Conservation (phyloP, 53 echinoderm and acorn worm species). For the Apostichopus leukothele region DNA sequence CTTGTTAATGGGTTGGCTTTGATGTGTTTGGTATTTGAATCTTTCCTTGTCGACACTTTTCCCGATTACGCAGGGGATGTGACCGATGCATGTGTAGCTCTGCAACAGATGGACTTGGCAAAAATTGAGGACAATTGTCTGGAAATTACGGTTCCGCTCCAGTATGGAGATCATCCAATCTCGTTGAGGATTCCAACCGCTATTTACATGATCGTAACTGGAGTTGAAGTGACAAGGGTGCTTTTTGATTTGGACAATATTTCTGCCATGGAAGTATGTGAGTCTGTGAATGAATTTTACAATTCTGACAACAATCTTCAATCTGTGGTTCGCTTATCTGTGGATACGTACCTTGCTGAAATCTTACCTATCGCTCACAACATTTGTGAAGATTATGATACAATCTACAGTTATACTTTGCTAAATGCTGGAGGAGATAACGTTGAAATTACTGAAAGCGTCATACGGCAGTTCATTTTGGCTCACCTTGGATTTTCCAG, state of each 20-base stretch:
- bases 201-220: neutral
- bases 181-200: neutral
- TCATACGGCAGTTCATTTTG: neutral
- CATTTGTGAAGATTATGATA: slow-evolving; percentile 21
- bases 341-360: slow-evolving; percentile 7
- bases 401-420: neutral
- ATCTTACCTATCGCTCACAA: neutral
- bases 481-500: neutral
- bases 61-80: neutral
- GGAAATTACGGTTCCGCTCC: neutral
- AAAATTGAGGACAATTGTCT: neutral
- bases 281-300: neutral
- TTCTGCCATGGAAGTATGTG: neutral
- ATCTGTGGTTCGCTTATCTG: neutral
- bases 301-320: slow-evolving; percentile 18
- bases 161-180: neutral
- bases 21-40: slow-evolving; percentile 6
- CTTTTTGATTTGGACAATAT: neutral
- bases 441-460: neutral
- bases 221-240: neutral
- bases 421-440: too few relatives aligned
- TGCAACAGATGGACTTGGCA: neutral
- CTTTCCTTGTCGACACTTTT: neutral
- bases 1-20: neutral
- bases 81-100: neutral